Evolutionary conservation across 2,888 invertebrate genomes (phyloP), one percentile per base, ranked within the genome.

Genomic region (Cephus pulcher): DNA sequence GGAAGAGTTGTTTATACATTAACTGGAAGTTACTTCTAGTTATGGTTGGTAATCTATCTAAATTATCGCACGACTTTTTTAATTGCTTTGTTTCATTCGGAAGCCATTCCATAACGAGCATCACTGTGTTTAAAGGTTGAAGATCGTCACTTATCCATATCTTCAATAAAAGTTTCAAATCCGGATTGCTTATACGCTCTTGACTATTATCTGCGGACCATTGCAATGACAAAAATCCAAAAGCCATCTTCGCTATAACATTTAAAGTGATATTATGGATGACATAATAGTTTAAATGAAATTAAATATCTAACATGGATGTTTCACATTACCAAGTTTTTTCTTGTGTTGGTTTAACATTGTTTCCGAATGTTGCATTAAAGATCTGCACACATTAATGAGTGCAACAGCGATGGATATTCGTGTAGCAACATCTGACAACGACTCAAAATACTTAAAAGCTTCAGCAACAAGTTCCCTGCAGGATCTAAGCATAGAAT

Each of bases 1-100:
- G 93, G 77, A 95, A 95, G 1, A 96, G 85, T 80, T 94, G 94
- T 83, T 94, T 93, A 85, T 94, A 96, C 4, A 96, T 90, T 83
- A 96, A 91, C 12, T 95, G 93, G 85, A 96, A 96, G 88, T 94
- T 96, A 0, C 90, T 91, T 89, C 91, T 93, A 82, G 93, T 94
- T 76, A 97, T 94, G 77, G 95, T 94, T 37, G 94, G 94, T 78
- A 96, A 93, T 75, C 93, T 93, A 69, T 89, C 91, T 23, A 97
- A 90, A 1, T 92, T 92, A 86, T 94, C 94, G 81, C 94, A 94
- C 81, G 93, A 93, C 33, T 92, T 92, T 85, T 94, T 93, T 23
- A 96, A 90, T 23, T 91, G 88, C 76, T 91, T 89, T 11, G 93
- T 93, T 90, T 96, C 95, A 2, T 93, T 92, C 12, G 93, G 93